Conservation (phyloP, 2,888 invertebrate species). For the Yponomeuta evonymella region DNA sequence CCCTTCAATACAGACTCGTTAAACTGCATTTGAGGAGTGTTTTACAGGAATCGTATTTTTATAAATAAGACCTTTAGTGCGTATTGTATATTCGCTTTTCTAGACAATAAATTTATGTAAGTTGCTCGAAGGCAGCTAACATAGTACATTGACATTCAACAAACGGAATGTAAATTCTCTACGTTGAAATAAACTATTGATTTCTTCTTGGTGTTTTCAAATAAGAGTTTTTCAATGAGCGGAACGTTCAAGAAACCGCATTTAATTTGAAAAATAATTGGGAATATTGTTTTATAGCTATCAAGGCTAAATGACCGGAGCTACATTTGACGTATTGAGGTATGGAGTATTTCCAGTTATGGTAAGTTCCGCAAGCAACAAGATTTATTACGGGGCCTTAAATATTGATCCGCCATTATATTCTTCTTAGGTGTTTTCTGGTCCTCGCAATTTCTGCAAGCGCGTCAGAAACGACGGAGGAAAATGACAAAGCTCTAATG, state of each 20-base stretch:
- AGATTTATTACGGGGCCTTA: too few relatives aligned
- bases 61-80: too few relatives aligned
- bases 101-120: neutral
- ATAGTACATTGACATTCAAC: too few relatives aligned
- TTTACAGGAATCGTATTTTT: too few relatives aligned
- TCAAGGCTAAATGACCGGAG: neutral
- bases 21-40: too few relatives aligned
- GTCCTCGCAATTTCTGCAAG: neutral
- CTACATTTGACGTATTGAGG: neutral
- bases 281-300: neutral
- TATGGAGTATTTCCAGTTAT: neutral
- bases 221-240: neutral
- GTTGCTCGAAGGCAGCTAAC: neutral
- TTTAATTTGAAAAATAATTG: neutral
- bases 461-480: conserved; percentile 27
- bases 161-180: too few relatives aligned
- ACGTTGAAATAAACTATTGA: too few relatives aligned
- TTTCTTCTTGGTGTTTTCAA: neutral
- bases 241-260: neutral
- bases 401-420: too few relatives aligned
- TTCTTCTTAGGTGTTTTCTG: conserved; percentile 2
- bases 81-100: neutral
- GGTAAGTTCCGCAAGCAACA: neutral
- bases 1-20: neutral
- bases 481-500: conserved; percentile 32